These are phyloP conservation scores for Dryoscopus gambensis DNA, from an alignment of 2,113 vertebrate species.

Conservation along the genomic window DNA sequence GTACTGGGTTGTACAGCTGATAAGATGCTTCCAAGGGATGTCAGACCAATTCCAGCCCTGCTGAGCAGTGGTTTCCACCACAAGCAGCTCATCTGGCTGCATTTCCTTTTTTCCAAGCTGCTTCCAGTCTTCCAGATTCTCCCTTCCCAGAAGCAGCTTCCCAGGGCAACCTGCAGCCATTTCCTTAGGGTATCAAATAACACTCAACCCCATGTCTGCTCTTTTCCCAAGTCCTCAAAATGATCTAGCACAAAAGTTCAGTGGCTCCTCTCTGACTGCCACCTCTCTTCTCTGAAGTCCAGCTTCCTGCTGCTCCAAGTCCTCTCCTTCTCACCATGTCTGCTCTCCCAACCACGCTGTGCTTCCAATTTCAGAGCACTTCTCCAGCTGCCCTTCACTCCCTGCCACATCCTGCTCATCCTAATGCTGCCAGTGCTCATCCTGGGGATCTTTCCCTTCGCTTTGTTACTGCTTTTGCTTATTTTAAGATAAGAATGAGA, in stretches of 20 bases:
- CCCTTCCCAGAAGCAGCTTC: neutral
- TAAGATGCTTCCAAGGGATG: neutral
- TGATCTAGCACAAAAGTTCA: neutral
- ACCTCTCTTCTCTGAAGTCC: neutral
- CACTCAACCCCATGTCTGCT: neutral
- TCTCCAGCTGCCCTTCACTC: neutral
- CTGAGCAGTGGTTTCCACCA: neutral
- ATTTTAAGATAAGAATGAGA: neutral
- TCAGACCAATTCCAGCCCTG: neutral
- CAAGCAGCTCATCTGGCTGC: neutral
- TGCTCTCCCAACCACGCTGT: neutral
- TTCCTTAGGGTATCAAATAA: neutral
- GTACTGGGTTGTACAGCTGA: neutral
- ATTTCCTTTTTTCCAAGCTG: neutral
- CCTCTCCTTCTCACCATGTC: neutral
- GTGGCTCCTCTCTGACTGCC: neutral
- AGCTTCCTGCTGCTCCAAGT: neutral
- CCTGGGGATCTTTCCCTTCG: neutral
- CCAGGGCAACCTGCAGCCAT: neutral
- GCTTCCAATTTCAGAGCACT: neutral
- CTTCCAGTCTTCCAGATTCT: neutral
- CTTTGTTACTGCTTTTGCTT: neutral
- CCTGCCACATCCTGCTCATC: neutral
- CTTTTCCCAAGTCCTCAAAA: neutral
- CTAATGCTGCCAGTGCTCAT: neutral